Evolutionary conservation across 2,797 vertebrate species (phyloP), one percentile per base, ranked within the genome.

Genomic region (Neopelma chrysocephalum): DNA sequence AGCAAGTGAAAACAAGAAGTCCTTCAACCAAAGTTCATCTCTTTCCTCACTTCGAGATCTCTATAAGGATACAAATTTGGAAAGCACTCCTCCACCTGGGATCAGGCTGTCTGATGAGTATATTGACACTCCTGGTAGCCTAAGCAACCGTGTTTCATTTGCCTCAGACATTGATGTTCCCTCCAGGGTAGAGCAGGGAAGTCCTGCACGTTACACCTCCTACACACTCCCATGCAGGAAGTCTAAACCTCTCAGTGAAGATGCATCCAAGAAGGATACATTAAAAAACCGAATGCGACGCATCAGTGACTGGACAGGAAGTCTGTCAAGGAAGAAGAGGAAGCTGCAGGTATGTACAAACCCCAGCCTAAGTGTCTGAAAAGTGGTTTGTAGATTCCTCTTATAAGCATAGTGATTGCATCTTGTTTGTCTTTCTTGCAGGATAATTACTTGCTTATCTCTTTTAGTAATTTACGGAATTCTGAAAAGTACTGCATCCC

Each of bases 251-350:
- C 97, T 97, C 5, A 38, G 81, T 1, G 98, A 99, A 42, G 98
- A 98, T 29, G 26, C 86, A 22, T 96, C 98, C 62, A 98, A 98
- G 87, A 99, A 99, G 90, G 98, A 98, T 82, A 98, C 98, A 2
- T 97, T 99, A 85, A 99, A 98, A 97, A 99, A 98, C 94, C 98
- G 98, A 64, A 99, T 99, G 95, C 97, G 99, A 19, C 98, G 99
- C 62, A 98, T 99, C 94, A 99, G 99, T 62, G 99, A 99, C 97
- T 99, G 99, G 99, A 99, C 99, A 0, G 99, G 99, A 50, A 99
- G 99, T 96, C 98, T 99, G 71, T 99, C 98, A 2, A 98, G 99
- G 77, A 99, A 99, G 97, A 99, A 99, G 65, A 98, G 98, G 96
- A 99, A 98, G 93, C 97, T 98, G 65, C 99, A 99, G 98, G 99